Evolutionary conservation across 2,888 invertebrate genomes (phyloP), one percentile per base, ranked within the genome.

Genomic region (Zhuqinia jingwanae): DNA sequence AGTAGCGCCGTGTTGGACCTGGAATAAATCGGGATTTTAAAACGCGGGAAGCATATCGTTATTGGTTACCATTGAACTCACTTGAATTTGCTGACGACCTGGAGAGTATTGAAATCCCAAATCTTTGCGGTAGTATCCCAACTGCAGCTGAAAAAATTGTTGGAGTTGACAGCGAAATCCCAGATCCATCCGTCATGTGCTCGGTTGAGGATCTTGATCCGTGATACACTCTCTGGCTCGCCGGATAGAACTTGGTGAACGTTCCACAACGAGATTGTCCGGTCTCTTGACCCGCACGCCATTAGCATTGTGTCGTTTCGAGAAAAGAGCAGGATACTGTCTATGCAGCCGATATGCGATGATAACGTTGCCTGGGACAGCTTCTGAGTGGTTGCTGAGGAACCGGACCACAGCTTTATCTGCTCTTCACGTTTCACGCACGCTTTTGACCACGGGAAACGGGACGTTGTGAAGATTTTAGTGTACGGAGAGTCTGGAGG

Each of bases 161-260:
- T 78, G 47, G 30, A 85, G 2, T 81, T 86, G 0, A 88, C 77
- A 15, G 36, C 79, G 53, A 91, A 86, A 22, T 89, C 89, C 95
- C 95, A 95, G 11, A 95, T 94, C 95, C 95, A 95, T 58, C 95
- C 95, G 0, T 93, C 92, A 89, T 95, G 95, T 1, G 95, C 94
- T 91, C 93, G 93, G 76, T 92, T 92, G 27, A 77, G 27, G 0
- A 25, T 45, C 13, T 76, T 81, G 63, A 73, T n/a, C 15, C 25
- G 58, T 3, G 70, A 42, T 15, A 11, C 36, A 8, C 36, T 36
- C 10, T 78, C 13, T 15, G 5, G 3, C 1, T 20, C 22, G 27
- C 50, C 53, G 25, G 20, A 27, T 8, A 68, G 63, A 15, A 22
- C 53, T 58, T 80, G n/a, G 30, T 91, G 89, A n/a, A 90, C 88